Evolutionary conservation across 2,888 invertebrate genomes (phyloP).

Genomic region (Crematogaster levior): DNA sequence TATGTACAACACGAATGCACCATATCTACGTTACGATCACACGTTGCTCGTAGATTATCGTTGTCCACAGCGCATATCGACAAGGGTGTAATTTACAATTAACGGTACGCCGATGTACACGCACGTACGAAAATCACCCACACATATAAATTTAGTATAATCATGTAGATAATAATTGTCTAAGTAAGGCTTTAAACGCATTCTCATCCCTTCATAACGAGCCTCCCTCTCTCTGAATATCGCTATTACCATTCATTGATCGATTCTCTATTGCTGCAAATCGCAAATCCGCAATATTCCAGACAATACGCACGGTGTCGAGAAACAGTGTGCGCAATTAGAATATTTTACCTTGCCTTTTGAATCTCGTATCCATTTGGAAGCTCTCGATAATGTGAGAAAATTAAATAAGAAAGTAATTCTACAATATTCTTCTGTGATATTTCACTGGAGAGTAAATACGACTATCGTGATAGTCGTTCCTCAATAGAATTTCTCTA

Average conservation of each 20-base stretch:
- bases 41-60: constrained; percentile 66
- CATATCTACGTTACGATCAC: constrained; percentile 40
- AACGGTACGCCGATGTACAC: constrained; percentile 66
- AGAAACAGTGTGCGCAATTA: neutral
- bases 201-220: constrained; percentile 20
- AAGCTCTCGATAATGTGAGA: neutral
- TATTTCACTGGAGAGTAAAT: neutral
- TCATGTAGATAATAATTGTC: constrained; percentile 68
- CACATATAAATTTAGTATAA: constrained; percentile 62
- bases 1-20: constrained; percentile 17
- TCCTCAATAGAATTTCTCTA: neutral
- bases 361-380: neutral
- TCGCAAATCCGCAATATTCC: neutral
- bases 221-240: neutral
- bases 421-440: neutral
- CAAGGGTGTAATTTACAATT: constrained; percentile 40
- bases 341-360: neutral
- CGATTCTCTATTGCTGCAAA: neutral
- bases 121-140: constrained; percentile 67
- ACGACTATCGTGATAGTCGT: neutral
- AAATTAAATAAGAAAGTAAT: neutral
- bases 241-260: neutral
- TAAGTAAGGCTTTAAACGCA: constrained; percentile 75
- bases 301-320: constrained; percentile 27
- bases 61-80: constrained; percentile 56